Base-by-base conservation (phyloP, 2,888 invertebrate species). In the Acronicta psi region DNA sequence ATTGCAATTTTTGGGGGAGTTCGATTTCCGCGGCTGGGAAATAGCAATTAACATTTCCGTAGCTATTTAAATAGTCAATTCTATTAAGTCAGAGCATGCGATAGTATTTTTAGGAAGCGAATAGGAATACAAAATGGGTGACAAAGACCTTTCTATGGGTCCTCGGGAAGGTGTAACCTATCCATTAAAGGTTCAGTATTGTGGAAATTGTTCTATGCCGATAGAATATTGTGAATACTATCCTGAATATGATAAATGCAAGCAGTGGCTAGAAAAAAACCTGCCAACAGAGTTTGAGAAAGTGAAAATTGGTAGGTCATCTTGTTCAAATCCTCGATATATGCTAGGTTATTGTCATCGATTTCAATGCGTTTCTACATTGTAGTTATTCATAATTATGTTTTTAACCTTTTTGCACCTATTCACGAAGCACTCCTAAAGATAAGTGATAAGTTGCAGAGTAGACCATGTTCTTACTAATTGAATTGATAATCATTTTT, bases 171-270 rank as follows among this genome's bases (percentile, higher is more conserved):
- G 97, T 68, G 95, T 97, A 61, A 95, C 94, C 63, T 99, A 99
- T 90, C 99, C 99, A 17, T 77, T 98, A 64, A 95, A 95, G 87
- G 97, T 99, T 64, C 94, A 96, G 74, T 99, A 99, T 90, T 99
- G 99, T 90, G 99, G 99, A 43, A 98, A 98, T 89, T 98, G 98
- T 94, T 96, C 97, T 63, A 97, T 98, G 96, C 98, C 98, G n/a
- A 97, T 98, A 85, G 98, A 98, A 97, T 99, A 99, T 88, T 99
- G 99, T 90, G 99, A 99, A 95, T 99, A 98, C 90, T 99, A 99
- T 91, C 99, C 99, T 10, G 98, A 98, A 89, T 98, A 98, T 87
- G 99, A 99, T 70, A 98, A 98, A 92, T 99, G 99, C 88, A 98
- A 99, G 88, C 97, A 97, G 73, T 99, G 99, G 99, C 92, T 99